Conservation (phyloP, 2,888 invertebrate genomes). For the Andrena flavipes region DNA sequence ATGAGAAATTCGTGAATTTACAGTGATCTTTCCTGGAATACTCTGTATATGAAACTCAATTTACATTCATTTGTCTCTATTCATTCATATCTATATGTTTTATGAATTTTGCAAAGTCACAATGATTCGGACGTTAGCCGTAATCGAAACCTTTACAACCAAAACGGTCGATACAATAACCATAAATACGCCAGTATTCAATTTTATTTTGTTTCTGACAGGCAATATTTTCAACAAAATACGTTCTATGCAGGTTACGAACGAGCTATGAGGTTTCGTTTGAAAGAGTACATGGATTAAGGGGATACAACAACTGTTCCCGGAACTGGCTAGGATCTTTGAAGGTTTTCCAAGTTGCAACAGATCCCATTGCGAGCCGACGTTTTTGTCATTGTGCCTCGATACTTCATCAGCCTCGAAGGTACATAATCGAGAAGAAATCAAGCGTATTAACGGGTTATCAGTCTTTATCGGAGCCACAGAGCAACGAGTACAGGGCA, state of each 20-base stretch:
- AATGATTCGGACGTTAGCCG: background rate
- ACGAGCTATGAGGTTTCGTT: background rate
- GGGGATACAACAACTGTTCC: background rate
- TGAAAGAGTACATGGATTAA: background rate
- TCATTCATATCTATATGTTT: background rate
- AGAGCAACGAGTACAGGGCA: conserved; percentile 35
- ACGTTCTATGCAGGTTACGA: conserved; percentile 19
- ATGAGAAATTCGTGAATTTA: too few species aligned
- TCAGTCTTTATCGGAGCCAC: conserved; percentile 54
- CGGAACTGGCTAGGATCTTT: conserved; percentile 54
- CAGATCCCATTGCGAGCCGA: conserved; percentile 32
- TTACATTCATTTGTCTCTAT: too few species aligned
- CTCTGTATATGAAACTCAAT: too few species aligned
- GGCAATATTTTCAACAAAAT: background rate
- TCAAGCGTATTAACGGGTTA: conserved; percentile 63
- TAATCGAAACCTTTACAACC: background rate
- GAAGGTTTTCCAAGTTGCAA: conserved; percentile 44
- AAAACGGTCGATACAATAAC: background rate
- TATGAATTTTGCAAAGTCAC: background rate
- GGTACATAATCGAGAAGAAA: conserved; percentile 59
- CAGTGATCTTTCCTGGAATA: too few species aligned
- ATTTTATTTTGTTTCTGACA: conserved; percentile 39
- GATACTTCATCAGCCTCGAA: conserved; percentile 26
- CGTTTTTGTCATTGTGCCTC: conserved; percentile 34
- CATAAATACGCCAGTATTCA: background rate